Base-by-base conservation (phyloP, 2,888 invertebrate genomes). In the Bellardia bayeri region DNA sequence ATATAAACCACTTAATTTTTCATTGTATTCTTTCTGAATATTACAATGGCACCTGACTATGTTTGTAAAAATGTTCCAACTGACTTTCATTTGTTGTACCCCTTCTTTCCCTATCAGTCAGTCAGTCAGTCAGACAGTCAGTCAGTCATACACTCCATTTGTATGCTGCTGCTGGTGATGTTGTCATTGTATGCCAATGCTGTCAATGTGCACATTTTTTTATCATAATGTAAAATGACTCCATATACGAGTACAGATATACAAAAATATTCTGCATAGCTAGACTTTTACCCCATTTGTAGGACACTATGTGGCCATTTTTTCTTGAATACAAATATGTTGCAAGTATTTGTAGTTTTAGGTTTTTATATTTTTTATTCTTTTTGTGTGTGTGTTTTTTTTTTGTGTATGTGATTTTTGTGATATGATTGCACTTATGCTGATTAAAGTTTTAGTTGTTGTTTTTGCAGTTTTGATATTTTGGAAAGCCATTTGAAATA, bases 391-490 rank as follows among this genome's bases (percentile, higher is more conserved):
- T n/a, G 14, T 42, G 14, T 14, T 54, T 45, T 86, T 14, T 54
- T 45, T 86, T 64, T 83, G 42, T 76, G 71, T 83, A 7, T 80
- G 33, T 71, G 49, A 75, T 83, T 86, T 86, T 64, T 83, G 42
- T 79, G 54, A 82, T 75, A 69, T 85, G 74, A 82, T 78, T 85
- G 87, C 87, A 87, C 87, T 87, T 87, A 87, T 84, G 82, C 81
- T 87, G 87, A 87, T 87, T 87, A 87, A 85, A 85, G 68, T 75
- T 69, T 74, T 71, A 42, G 68, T 61, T 68, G 23, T 30, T 54
- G 23, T 42, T 3, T 33, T 51, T 16, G 30, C 6, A 11, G 14
- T 23, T 76, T 69, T 56, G 23, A 0, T 40, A 42, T 40, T 54
- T 14, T 8, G 37, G 42, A 33, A 61, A 14, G 30, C 5, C 11